These are phyloP conservation scores for Drosophila ochracea DNA, from an alignment of 2,888 invertebrate species.

Conservation along the genomic window DNA sequence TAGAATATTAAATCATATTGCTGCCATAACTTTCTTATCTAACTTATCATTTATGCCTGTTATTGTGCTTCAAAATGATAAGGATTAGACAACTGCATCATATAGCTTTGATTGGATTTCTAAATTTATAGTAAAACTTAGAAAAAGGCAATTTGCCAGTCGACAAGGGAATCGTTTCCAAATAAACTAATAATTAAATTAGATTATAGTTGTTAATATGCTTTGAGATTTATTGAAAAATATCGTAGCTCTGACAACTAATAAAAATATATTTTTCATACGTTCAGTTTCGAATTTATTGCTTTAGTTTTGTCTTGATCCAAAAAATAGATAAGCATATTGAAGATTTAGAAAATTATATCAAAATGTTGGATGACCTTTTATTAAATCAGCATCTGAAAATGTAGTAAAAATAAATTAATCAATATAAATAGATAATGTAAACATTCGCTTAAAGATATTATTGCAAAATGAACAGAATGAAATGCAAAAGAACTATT, in stretches of 20 bases:
- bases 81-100: background rate
- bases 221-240: background rate
- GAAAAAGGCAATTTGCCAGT: background rate
- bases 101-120: background rate
- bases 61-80: background rate
- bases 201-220: background rate
- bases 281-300: background rate
- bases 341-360: background rate
- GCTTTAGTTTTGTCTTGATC: background rate
- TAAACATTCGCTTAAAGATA: background rate
- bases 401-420: background rate
- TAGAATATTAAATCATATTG: background rate
- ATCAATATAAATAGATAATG: background rate
- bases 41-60: background rate
- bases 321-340: background rate
- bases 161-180: background rate
- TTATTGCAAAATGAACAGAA: background rate
- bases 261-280: background rate
- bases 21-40: no score
- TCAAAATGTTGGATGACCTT: background rate
- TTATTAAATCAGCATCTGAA: background rate
- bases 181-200: background rate
- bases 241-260: background rate
- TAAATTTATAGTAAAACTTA: background rate
- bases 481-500: background rate